These are phyloP conservation scores for Ctenopoma multispine DNA, from an alignment of 2,797 vertebrate genomes.

Conservation along the genomic window DNA sequence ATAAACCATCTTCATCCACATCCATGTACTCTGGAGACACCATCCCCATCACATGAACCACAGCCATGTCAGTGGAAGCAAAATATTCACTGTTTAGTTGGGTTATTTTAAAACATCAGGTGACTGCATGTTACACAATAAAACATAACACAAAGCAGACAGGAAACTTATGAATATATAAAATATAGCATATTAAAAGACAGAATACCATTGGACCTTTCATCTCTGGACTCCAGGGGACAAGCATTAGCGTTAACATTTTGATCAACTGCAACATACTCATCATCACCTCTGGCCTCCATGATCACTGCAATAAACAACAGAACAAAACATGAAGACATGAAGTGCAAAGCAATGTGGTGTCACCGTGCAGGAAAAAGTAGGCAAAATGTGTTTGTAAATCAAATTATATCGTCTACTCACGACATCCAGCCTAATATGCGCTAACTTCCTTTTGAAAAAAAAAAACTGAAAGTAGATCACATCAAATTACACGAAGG, in stretches of 20 bases:
- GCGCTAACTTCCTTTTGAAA: slow-evolving; percentile 73
- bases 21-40: slow-evolving; percentile 68
- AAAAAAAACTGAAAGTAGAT: slow-evolving; percentile 86
- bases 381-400: slow-evolving; percentile 1
- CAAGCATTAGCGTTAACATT: slow-evolving; percentile 11
- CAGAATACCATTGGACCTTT: slow-evolving; percentile 54
- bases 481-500: slow-evolving; percentile 52
- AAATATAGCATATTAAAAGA: background rate
- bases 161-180: background rate
- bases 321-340: background rate
- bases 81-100: background rate
- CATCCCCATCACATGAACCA: slow-evolving; percentile 14
- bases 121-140: background rate
- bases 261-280: slow-evolving; percentile 53
- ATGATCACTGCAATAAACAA: slow-evolving; percentile 62
- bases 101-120: background rate
- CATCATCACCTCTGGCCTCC: slow-evolving; percentile 65
- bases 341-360: background rate
- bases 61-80: slow-evolving; percentile 20
- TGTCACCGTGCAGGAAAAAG: background rate
- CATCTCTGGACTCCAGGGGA: slow-evolving; percentile 47
- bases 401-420: slow-evolving; percentile 34
- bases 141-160: background rate
- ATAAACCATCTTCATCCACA: slow-evolving; percentile 73
- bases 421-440: slow-evolving; percentile 55